Evolutionary conservation across 2,888 invertebrate species (phyloP), one percentile per base, ranked within the genome.

Genomic region (Tachystola acroxantha): DNA sequence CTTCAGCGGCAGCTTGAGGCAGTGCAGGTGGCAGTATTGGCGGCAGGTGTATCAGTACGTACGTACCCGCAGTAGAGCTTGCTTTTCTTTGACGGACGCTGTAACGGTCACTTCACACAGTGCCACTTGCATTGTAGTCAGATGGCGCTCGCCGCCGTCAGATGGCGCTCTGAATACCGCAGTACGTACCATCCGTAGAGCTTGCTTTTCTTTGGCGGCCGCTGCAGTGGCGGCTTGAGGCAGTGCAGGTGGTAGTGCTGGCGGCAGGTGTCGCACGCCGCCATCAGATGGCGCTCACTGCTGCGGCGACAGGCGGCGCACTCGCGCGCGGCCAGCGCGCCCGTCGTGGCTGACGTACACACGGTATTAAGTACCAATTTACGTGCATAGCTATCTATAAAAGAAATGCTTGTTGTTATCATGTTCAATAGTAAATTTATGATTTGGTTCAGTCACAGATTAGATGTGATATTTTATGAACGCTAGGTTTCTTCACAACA

Each of bases 1-100:
- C 10, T 94, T 93, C 33, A 99, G 87, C 4, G 99, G 99, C 34
- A 98, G 98, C 72, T 95, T 95, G 44, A 99, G 88, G 74, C 99
- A 99, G 47, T 95, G 94, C 51, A 98, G 86, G 82, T 99, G 99
- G 84, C 97, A 98, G 81, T 94, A 94, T 40, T 95, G 89, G 57
- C 93, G 92, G 69, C 99, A 99, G 1, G 96, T 95, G 79, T 98
- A 98, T 81, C 98, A 99, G n/a, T n/a, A n/a, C n/a, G n/a, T n/a
- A n/a, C n/a, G n/a, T n/a, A n/a, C 78, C 98, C 98, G 80, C n/a
- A n/a, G n/a, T n/a, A n/a, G n/a, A n/a, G n/a, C n/a, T n/a, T n/a
- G n/a, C n/a, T n/a, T n/a, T n/a, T n/a, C n/a, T n/a, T n/a, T n/a
- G n/a, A n/a, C n/a, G n/a, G n/a, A n/a, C n/a, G n/a, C n/a, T n/a